Evolutionary conservation across 1,140 invertebrate genomes (phyloP), one percentile per base, ranked within the genome.

Genomic region (Saccostrea glomerata): DNA sequence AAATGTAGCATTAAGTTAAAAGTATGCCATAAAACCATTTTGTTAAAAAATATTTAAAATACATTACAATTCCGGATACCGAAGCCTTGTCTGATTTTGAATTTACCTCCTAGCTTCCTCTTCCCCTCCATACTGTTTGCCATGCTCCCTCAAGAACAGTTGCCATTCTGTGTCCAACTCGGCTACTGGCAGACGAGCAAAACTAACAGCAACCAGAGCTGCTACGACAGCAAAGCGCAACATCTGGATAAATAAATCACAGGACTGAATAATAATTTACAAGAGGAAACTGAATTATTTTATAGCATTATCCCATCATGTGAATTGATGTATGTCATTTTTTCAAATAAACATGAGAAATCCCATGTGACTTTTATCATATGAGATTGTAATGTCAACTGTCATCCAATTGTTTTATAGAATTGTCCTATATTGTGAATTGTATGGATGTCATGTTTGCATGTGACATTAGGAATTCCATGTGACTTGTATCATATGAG

Each of bases 81-180:
- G 6, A 7, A 47, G 9, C 47, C 5, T 47, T 47, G 47, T 7
- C 6, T 7, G 25, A 60, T 85, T n/a, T n/a, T 55, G 7, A 1
- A 54, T 11, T n/a, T 84, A 84, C 54, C 54, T 84, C 30, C 40
- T 84, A 55, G 82, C 12, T 40, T 90, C 92, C 73, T 91, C 90
- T 20, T 87, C 87, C 6, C 60, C 82, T 56, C 47, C 56, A 84
- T 92, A 92, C 13, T 88, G n/a, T 73, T 92, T 92, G 85, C 90
- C 91, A 70, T 91, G 88, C 47, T 84, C 20, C 15, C 63, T 77
- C 84, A 89, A 88, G 77, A 87, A 92, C 15, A 54, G 70, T 23
- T 89, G 58, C 92, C 92, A 92, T 86, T 92, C 91, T 25, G 77
- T 54, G 88, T 92, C 90, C 88, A 89, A 82, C 70, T 84, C 88